Evolutionary conservation across 1,140 invertebrate genomes (phyloP), one percentile per base, ranked within the genome.

Genomic region (Argopecten irradians): DNA sequence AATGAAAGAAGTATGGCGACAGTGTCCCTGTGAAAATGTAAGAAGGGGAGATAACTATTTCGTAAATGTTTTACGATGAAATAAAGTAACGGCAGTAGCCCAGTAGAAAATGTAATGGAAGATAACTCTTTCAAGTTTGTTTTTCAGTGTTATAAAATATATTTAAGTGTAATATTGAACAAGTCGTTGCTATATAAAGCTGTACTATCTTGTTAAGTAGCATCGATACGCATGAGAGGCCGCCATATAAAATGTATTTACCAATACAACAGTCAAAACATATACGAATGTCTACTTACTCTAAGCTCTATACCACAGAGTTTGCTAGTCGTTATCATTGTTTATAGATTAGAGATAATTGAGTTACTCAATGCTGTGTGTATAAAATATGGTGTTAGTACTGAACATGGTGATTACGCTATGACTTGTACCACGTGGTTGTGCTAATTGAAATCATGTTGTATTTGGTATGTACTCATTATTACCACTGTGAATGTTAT

Each of bases 391-490:
- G 14, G 5, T n/a, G 55, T n/a, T 71, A 71, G 5, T 71, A 71
- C 55, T 8, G 55, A n/a, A 28, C 55, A n/a, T n/a, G 43, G 22
- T n/a, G 5, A 28, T 7, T 55, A 71, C 22, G 22, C n/a, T 28
- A 28, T 22, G 55, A 28, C 28, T 71, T 71, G 55, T 71, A 71
- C n/a, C 55, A 71, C n/a, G 13, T 2, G 55, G 55, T 71, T 71
- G 55, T 71, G 55, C 55, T 71, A 71, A 71, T 71, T 71, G 16
- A 71, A 11, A 71, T 71, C 55, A 71, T 71, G n/a, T 71, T 71
- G 43, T 55, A 55, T 19, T 19, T 55, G 7, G 16, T 19, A 55
- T 55, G 3, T 11, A 71, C 22, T 71, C 55, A 71, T 28, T 71
- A 71, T 71, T 71, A 71, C 16, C 8, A n/a, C 22, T 71, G 13